Evolutionary conservation across 2,113 vertebrate species (phyloP).

Genomic region (Indicator indicator): DNA sequence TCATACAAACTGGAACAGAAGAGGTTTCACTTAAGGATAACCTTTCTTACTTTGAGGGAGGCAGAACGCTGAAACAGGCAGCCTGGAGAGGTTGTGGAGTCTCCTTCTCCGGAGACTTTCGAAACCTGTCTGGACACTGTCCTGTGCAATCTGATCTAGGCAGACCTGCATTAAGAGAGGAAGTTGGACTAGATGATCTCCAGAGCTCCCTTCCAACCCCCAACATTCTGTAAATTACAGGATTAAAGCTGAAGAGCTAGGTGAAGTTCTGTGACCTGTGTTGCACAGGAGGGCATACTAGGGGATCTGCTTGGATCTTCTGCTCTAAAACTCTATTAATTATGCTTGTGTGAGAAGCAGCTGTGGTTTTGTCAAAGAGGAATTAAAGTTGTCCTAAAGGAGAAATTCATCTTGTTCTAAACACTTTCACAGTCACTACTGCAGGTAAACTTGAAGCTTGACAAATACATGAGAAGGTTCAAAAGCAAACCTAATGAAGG

Average conservation of each 20-base stretch:
- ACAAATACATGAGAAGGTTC: not conserved
- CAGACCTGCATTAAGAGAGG: too few species aligned
- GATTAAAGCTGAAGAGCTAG: not conserved
- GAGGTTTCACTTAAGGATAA: too few species aligned
- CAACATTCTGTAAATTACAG: not conserved
- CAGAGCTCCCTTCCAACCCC: too few species aligned
- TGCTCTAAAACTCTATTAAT: not conserved
- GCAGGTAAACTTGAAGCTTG: not conserved
- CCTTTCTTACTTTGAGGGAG: too few species aligned
- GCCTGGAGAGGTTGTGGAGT: too few species aligned
- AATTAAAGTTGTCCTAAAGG: not conserved
- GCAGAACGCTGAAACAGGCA: too few species aligned
- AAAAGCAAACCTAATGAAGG: not conserved
- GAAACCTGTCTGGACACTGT: too few species aligned
- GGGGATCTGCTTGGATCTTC: not conserved
- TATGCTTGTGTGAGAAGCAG: not conserved
- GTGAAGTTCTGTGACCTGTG: not conserved
- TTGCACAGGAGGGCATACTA: not conserved
- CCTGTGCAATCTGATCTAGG: too few species aligned
- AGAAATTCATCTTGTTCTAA: not conserved
- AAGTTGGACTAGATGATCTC: too few species aligned
- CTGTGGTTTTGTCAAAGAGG: not conserved
- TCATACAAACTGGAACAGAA: too few species aligned
- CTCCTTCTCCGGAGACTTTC: too few species aligned
- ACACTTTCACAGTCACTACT: not conserved